Evolutionary conservation across 2,888 invertebrate genomes (phyloP).

Genomic region (Macaria liturata): DNA sequence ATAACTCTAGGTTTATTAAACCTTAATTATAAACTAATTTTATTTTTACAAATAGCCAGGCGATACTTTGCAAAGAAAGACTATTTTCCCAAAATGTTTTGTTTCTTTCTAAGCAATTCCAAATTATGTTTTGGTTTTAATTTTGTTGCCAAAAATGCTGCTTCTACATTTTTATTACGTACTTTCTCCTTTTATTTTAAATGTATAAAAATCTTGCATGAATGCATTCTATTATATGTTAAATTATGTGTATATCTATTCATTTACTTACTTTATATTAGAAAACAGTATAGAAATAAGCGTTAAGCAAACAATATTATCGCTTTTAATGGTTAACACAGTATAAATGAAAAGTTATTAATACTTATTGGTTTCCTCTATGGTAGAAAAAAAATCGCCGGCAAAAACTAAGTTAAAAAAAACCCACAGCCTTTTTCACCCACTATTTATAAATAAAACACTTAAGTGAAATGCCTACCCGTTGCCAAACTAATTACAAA

Average conservation of each 20-base stretch:
- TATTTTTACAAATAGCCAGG: constrained; percentile 26
- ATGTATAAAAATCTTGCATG: not conserved
- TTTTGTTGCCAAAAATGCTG: not conserved
- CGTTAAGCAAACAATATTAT: constrained; percentile 3
- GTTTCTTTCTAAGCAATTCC: no score
- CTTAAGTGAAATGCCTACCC: constrained; percentile 58
- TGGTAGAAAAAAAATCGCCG: constrained; percentile 26
- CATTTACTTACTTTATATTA: constrained; percentile 6
- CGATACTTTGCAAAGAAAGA: constrained; percentile 2
- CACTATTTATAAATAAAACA: constrained; percentile 35
- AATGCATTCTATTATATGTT: not conserved
- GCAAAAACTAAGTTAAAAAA: constrained; percentile 28
- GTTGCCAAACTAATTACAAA: constrained; percentile 44
- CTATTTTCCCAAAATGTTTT: not conserved
- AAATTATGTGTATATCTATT: constrained; percentile 3
- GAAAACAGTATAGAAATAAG: constrained; percentile 11
- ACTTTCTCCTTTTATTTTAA: not conserved
- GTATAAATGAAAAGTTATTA: not conserved
- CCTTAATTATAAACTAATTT: constrained; percentile 17
- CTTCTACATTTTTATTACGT: not conserved
- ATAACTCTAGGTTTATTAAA: constrained; percentile 14
- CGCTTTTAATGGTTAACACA: not conserved
- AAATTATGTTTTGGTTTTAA: no score
- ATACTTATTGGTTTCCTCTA: not conserved
- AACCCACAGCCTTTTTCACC: constrained; percentile 49